phyloP scores from a whole-genome alignment of 2,888 invertebrate genomes.

The Parthenolecanium corni region DNA sequence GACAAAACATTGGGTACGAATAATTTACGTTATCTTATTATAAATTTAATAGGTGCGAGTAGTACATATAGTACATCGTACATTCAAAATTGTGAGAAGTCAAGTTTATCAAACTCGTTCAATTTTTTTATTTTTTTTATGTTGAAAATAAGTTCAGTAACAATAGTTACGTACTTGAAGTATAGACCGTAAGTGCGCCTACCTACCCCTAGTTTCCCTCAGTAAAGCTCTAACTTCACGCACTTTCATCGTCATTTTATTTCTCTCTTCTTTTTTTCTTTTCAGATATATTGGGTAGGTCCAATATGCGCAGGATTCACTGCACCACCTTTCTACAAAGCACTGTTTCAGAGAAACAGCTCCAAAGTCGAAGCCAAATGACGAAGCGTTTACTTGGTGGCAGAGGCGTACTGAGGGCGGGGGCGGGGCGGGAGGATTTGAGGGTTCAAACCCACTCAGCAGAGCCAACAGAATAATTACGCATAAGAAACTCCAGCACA shows the following conservation, averaged over 20 bases:
- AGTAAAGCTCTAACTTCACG: no score
- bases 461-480: no score
- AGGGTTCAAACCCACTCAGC: no score
- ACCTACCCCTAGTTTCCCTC: no score
- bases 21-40: not conserved
- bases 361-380: constrained; percentile 4
- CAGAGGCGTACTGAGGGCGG: no score
- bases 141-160: not conserved
- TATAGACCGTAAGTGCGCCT: no score
- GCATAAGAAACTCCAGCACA: no score
- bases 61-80: not conserved
- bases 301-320: constrained; percentile 43
- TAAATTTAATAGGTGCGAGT: not conserved
- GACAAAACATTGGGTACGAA: constrained; percentile 52
- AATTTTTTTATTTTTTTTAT: not conserved
- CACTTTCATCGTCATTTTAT: not conserved
- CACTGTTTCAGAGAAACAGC: constrained; percentile 12
- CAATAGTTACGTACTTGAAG: not conserved
- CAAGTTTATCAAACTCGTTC: not conserved
- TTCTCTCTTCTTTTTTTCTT: constrained; percentile 32
- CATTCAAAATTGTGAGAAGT: no score
- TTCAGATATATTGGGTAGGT: constrained; percentile 55
- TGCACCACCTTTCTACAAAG: constrained; percentile 41
- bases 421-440: no score
- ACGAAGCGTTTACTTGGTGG: no score